A percentile compares a stretch with the other conserved stretches of the same genome.
phyloP scores from a whole-genome alignment of 2,797 vertebrate species.

The Chelidonichthys spinosus region DNA sequence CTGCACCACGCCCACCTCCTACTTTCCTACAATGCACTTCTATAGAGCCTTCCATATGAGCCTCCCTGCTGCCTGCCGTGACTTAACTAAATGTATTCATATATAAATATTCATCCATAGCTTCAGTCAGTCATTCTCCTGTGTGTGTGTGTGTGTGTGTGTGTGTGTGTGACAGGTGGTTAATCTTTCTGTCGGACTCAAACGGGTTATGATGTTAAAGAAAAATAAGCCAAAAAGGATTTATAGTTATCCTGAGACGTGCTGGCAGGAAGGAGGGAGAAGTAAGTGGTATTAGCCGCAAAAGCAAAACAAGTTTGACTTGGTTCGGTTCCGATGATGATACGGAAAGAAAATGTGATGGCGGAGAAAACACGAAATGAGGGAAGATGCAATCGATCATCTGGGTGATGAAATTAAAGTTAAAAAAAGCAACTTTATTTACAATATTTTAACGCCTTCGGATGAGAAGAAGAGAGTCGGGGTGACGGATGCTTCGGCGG shows the following conservation, averaged over 20 bases:
- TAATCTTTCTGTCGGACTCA: background rate
- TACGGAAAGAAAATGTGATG: conserved; percentile 20
- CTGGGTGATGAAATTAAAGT: background rate
- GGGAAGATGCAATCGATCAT: conserved; percentile 36
- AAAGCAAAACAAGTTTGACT: conserved; percentile 22
- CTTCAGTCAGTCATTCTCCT: background rate
- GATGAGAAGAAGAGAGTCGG: background rate
- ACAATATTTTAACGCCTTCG: no score
- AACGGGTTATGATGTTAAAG: conserved; percentile 18
- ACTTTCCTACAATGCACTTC: background rate
- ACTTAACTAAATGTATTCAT: background rate
- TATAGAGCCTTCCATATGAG: background rate
- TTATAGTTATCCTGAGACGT: conserved; percentile 7
- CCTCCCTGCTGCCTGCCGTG: background rate
- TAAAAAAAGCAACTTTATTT: conserved; percentile 22
- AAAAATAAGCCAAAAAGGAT: conserved; percentile 9
- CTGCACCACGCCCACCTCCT: background rate
- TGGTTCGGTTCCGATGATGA: conserved; percentile 11
- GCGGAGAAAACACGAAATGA: background rate
- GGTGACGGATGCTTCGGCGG: background rate
- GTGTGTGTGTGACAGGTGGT: conserved; percentile 4
- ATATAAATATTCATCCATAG: conserved; percentile 1
- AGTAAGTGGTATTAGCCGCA: background rate
- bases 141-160: background rate
- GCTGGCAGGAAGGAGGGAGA: background rate